These are phyloP conservation scores for Chrysomela aeneicollis DNA, from an alignment of 2,888 invertebrate species.

Conservation along the genomic window DNA sequence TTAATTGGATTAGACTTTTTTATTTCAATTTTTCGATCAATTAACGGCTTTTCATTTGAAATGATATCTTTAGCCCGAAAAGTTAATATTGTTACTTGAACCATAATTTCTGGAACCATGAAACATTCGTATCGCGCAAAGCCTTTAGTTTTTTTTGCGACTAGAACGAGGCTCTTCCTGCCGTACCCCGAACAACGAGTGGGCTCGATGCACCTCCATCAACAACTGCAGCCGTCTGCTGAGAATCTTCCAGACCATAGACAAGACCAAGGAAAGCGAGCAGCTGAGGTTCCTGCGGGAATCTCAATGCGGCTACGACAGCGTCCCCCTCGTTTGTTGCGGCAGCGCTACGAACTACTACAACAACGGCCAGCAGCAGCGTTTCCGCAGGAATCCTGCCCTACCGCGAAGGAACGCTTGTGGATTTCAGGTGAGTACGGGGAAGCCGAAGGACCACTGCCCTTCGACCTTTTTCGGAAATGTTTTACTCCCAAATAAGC, in stretches of 20 bases:
- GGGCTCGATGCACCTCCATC: constrained; percentile 63
- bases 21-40: no score
- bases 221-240: constrained; percentile 62
- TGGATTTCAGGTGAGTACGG: constrained; percentile 50
- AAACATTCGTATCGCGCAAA: no score
- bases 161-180: constrained; percentile 58
- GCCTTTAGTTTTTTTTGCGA: no score
- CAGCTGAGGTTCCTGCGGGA: constrained; percentile 59
- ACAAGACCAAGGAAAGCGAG: constrained; percentile 48
- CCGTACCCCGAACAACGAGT: constrained; percentile 60
- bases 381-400: constrained; percentile 28
- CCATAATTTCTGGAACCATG: no score
- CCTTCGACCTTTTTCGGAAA: background rate
- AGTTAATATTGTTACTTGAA: no score
- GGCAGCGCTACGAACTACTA: constrained; percentile 44
- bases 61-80: no score
- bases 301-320: constrained; percentile 67
- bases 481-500: no score
- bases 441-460: no score
- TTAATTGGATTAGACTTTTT: no score
- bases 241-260: constrained; percentile 55
- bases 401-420: constrained; percentile 49
- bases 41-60: no score
- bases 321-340: constrained; percentile 61
- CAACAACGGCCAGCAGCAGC: background rate